Evolutionary conservation across 2,797 vertebrate species (phyloP), one percentile per base, ranked within the genome.

Genomic region (Nannoperca obscura): DNA sequence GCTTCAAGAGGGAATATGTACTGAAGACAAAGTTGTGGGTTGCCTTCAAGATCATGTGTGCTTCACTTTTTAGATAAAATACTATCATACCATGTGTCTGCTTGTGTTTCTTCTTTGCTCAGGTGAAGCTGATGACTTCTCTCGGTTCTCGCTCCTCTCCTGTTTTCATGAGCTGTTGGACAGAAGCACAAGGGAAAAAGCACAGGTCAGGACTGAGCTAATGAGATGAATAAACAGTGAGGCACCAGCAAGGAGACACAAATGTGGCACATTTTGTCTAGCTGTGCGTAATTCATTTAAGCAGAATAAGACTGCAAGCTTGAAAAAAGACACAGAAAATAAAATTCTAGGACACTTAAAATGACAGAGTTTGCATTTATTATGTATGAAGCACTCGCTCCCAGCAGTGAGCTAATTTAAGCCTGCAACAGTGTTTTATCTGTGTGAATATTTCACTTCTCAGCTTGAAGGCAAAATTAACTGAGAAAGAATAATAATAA

Each of bases 101-200:
- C 83, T 80, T 70, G 73, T 81, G 86, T 74, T 77, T 93, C 93
- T 90, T 89, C 92, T 90, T 89, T 79, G 86, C 90, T 93, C 86
- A 93, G 92, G 87, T 92, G 88, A 92, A 92, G 89, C 61, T 89
- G 92, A 87, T 80, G 81, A 82, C 77, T 89, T 78, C 79, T 92
- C 83, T 86, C 42, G 64, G 84, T 76, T 84, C 83, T 80, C 76
- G 76, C 85, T 84, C 83, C 84, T 86, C 93, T 86, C 89, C 91
- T 85, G 85, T 93, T 94, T 86, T 94, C 94, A 94, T 94, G 90
- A 87, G 92, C 95, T 95, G 92, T 90, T 80, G 81, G 71, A 90
- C 66, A 85, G 75, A 93, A 85, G 82, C 55, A 93, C 77, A 93
- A 47, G 42, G 53, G 61, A 78, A 81, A 71, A 87, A 76, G 75